Evolutionary conservation across 2,888 invertebrate species (phyloP), one percentile per base, ranked within the genome.

Genomic region (Argyresthia goedartella): DNA sequence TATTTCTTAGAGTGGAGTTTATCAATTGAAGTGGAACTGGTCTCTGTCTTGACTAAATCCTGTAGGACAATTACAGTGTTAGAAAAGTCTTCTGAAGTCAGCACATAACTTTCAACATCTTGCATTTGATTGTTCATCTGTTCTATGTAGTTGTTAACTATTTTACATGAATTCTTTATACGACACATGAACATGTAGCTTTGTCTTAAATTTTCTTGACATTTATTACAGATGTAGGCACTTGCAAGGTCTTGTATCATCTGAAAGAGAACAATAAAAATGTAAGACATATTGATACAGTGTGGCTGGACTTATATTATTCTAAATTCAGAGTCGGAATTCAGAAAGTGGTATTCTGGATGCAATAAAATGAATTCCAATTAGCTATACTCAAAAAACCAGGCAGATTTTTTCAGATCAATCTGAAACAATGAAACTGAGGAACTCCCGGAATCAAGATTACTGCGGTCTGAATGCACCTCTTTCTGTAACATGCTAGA

Each of bases 121-220:
- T 47, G 33, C n/a, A 47, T 25, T 34, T 47, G 47, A n/a, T 47
- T n/a, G 34, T 47, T 34, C 8, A 47, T 47, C 34, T 47, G 47
- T 8, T 47, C 34, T n/a, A 47, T 8, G 8, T 25, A 47, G 16
- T 14, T 47, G 33, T 33, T 13, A 8, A 47, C n/a, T 11, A 47
- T 47, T 25, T 25, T 16, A 7, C 33, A 47, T 33, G 16, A 8
- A n/a, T 47, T 47, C 8, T 47, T 47, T 2, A 47, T n/a, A 33
- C 33, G 33, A n/a, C 33, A 13, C n/a, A n/a, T 8, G 9, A 47
- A 34, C 13, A 6, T 11, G 13, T 47, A 47, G n/a, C 6, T 8
- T 33, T 47, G 9, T 47, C 34, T 47, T 9, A 47, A 11, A 8
- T 34, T 25, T 25, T 34, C 47, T 14, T 7, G n/a, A 14, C 47